Evolutionary conservation across 2,888 invertebrate species (phyloP), one percentile per base, ranked within the genome.

Genomic region (Limenitis camilla): DNA sequence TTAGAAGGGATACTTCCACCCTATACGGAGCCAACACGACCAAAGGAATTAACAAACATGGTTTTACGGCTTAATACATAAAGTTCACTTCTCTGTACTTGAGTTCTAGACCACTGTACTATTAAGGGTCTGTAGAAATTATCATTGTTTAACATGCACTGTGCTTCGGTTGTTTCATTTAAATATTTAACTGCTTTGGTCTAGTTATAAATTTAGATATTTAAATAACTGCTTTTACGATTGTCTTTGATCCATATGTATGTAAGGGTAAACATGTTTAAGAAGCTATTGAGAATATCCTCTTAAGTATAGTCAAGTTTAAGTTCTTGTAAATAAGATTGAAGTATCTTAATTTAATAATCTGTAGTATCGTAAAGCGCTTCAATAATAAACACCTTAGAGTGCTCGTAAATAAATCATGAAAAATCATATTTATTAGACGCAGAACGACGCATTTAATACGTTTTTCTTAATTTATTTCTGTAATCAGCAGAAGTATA

Each of bases 1-100:
- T 85, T 78, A 80, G 81, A 72, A 69, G 72, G 74, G 67, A 75
- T 74, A 77, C 76, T 76, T 68, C 68, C 77, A 75, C 79, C 73
- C 76, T 67, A 64, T 68, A 69, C 35, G 10, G 29, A 30, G 10
- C 35, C 27, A 7, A 44, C 19, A 42, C 42, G 8, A 10, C n/a
- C 28, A 27, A 27, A 27, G 28, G 40, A 40, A n/a, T 8, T 35
- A 27, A 44, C 11, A 45, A 1, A 29, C 9, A 2, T 36, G 9
- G 11, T 38, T 50, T 49, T 48, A 58, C 36, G 27, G 9, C 27
- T 29, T 6, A 39, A 9, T 29, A 31, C 19, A 36, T 50, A 58
- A 48, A 50, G 58, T 43, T 48, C 48, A 58, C 42, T 49, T 49
- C 55, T 27, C 11, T 19, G n/a, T 40, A n/a, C n/a, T 31, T 11